Percentiles rank a stretch among this genome's conserved stretches.
Conservation (phyloP, 2,113 vertebrate species). For the Fregata magnificens region DNA sequence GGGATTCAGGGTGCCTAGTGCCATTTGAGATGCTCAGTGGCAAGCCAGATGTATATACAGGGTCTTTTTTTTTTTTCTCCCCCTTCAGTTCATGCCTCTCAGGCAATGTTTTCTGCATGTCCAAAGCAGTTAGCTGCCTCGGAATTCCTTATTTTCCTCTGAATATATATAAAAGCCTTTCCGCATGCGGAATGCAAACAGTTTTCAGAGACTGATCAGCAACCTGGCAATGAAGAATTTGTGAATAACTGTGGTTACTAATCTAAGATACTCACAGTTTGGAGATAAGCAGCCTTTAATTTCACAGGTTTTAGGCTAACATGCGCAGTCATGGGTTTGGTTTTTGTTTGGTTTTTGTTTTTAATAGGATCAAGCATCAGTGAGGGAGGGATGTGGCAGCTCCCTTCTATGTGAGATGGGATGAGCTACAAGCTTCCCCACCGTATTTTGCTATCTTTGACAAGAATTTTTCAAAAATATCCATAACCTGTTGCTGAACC, state of each 20-base stretch:
- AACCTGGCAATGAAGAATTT: neutral
- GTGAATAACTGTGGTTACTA: neutral
- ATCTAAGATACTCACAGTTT: neutral
- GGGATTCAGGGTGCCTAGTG: neutral
- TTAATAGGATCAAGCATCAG: neutral
- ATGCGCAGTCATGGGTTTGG: neutral
- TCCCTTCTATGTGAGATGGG: neutral
- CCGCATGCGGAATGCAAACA: neutral
- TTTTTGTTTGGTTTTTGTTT: neutral
- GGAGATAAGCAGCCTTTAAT: neutral
- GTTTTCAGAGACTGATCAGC: neutral
- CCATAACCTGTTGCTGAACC: neutral
- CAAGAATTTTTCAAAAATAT: neutral
- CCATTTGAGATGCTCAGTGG: neutral
- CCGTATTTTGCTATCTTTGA: neutral
- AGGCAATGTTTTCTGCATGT: neutral
- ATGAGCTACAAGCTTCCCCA: neutral
- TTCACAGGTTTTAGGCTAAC: neutral
- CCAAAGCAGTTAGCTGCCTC: neutral
- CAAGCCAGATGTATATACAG: neutral
- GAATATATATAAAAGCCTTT: neutral
- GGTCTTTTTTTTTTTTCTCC: too few relatives aligned
- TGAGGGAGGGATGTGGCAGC: neutral
- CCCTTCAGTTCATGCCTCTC: neutral
- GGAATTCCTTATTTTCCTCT: neutral